Conservation (phyloP, 2,888 invertebrate species). For the Pyrocoelia pectoralis region DNA sequence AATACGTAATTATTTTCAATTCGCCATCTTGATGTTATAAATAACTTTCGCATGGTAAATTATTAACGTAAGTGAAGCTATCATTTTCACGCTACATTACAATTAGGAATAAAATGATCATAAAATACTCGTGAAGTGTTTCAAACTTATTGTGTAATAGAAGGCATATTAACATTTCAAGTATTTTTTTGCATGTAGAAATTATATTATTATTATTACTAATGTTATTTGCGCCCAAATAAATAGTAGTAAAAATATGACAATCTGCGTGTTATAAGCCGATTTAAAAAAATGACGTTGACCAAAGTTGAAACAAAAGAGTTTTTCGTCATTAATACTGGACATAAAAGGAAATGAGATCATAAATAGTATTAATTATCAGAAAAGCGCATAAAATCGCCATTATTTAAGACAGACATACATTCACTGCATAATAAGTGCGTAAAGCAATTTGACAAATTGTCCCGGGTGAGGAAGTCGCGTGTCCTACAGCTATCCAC, state of each 20-base stretch:
- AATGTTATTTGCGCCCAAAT: neutral
- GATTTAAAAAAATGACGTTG: conserved; percentile 19
- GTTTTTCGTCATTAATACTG: conserved; percentile 26
- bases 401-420: conserved; percentile 45
- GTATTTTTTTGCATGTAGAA: neutral
- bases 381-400: conserved; percentile 46
- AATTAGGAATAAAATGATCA: neutral
- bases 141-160: neutral
- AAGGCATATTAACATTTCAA: neutral
- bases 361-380: conserved; percentile 45
- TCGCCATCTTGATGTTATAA: no score
- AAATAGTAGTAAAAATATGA: neutral
- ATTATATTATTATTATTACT: neutral
- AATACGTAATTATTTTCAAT: no score
- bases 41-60: no score
- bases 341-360: conserved; percentile 38
- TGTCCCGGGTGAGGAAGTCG: conserved; percentile 37
- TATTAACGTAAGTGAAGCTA: neutral
- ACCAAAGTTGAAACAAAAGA: conserved; percentile 20
- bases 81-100: neutral
- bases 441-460: conserved; percentile 44
- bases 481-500: conserved; percentile 40
- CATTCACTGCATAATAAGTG: conserved; percentile 43
- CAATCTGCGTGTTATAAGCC: conserved; percentile 14
- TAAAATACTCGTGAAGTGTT: neutral